Percentiles rank a stretch among this genome's conserved stretches.
phyloP scores from a whole-genome alignment of 2,888 invertebrate genomes.

The Stenurella melanura region DNA sequence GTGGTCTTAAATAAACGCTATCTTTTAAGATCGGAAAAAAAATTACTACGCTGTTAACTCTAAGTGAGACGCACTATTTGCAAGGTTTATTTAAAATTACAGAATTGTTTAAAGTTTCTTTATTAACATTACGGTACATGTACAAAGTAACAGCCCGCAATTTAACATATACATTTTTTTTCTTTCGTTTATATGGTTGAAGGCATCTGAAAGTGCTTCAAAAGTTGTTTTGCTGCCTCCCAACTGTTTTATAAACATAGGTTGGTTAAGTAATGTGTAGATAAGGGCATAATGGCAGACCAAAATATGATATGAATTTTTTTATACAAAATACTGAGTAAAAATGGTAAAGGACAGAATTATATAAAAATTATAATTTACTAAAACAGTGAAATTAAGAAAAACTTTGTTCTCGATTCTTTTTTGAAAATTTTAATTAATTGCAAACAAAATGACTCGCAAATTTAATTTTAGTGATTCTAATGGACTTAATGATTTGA shows the following conservation, averaged over 20 bases:
- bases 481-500: not conserved
- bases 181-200: not conserved
- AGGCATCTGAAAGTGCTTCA: not conserved
- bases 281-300: not conserved
- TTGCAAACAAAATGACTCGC: not conserved
- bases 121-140: slow-evolving; percentile 28
- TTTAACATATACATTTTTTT: slow-evolving; percentile 10
- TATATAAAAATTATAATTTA: not conserved
- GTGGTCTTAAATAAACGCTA: no score
- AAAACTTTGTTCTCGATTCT: not conserved
- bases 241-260: not conserved
- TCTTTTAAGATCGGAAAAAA: no score
- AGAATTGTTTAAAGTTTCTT: slow-evolving; percentile 15
- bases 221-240: slow-evolving; percentile 7
- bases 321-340: slow-evolving; percentile 17
- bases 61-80: no score
- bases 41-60: no score
- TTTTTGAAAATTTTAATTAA: not conserved
- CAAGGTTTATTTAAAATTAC: not conserved
- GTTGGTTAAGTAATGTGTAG: not conserved
- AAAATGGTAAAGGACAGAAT: not conserved
- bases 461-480: not conserved
- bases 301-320: slow-evolving; percentile 20
- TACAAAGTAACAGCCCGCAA: slow-evolving; percentile 29
- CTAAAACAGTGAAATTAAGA: not conserved